phyloP scores from a whole-genome alignment of 2,888 invertebrate species.

The Ophonus ardosiacus region DNA sequence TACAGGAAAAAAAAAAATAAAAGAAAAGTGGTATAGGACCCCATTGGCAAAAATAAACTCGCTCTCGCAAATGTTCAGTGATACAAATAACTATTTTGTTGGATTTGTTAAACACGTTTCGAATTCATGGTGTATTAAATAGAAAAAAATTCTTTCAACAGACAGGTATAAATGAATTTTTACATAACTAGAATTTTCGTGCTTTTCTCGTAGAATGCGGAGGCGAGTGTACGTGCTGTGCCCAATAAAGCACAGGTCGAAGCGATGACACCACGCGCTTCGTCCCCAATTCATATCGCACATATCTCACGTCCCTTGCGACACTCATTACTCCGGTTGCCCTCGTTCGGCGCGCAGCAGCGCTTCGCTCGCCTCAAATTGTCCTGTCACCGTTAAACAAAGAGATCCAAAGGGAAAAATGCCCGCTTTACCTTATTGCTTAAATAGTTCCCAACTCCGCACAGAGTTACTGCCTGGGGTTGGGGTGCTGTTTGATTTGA shows the following conservation, averaged over 20 bases:
- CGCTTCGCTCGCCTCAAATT: constrained; percentile 19
- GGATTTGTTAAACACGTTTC: too few relatives aligned
- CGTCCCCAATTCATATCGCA: constrained; percentile 53
- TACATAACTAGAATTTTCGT: too few relatives aligned
- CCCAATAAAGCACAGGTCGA: constrained; percentile 41
- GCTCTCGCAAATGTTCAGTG: too few relatives aligned
- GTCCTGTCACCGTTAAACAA: constrained; percentile 49
- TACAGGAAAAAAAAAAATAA: too few relatives aligned
- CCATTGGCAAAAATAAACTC: too few relatives aligned
- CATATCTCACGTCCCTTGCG: constrained; percentile 46
- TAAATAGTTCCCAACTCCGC: constrained; percentile 27
- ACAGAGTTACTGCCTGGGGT: constrained; percentile 16
- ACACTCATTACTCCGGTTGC: constrained; percentile 39
- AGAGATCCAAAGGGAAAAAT: constrained; percentile 20
- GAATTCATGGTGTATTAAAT: too few relatives aligned
- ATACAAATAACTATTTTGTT: too few relatives aligned
- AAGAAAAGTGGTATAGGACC: too few relatives aligned
- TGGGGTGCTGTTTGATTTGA: constrained; percentile 5
- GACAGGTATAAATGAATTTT: too few relatives aligned
- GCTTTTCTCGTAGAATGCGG: neutral
- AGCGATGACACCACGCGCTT: constrained; percentile 24
- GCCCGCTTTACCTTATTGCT: constrained; percentile 26
- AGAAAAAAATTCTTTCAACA: too few relatives aligned
- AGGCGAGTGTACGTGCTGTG: neutral
- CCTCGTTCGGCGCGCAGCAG: neutral